Conservation (phyloP, 2,797 vertebrate species). For the Scyliorhinus canicula region DNA sequence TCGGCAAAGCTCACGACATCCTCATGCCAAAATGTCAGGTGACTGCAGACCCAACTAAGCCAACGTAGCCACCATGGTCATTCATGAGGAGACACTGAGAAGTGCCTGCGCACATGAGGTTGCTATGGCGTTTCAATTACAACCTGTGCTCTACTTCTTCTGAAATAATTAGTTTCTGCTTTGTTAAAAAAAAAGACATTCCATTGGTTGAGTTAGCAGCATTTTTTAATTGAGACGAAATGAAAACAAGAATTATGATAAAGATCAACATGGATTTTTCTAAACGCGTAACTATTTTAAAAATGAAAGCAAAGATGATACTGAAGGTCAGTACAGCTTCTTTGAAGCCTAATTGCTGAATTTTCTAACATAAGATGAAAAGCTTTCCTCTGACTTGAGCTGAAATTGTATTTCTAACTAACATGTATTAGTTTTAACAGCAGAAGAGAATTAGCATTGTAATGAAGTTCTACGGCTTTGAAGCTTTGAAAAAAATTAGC, state of each 20-base stretch:
- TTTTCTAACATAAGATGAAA: not conserved
- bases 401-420: slow-evolving; percentile 22
- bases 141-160: no score
- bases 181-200: not conserved
- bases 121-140: not conserved
- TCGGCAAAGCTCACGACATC: not conserved
- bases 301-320: not conserved
- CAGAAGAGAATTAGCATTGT: slow-evolving; percentile 2
- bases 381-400: not conserved
- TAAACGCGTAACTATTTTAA: not conserved
- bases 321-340: not conserved
- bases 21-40: not conserved
- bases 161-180: not conserved
- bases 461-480: not conserved
- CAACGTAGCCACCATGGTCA: not conserved
- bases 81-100: not conserved
- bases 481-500: not conserved
- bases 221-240: not conserved
- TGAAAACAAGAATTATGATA: not conserved
- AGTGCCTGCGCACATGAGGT: not conserved
- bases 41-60: not conserved
- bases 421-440: not conserved
- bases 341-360: slow-evolving; percentile 3
- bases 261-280: slow-evolving; percentile 9
- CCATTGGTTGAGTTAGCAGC: not conserved